A percentile compares a stretch with the other conserved stretches of the same genome.
Conservation (phyloP, 2,113 vertebrate genomes). For the Etheostoma cragini region DNA sequence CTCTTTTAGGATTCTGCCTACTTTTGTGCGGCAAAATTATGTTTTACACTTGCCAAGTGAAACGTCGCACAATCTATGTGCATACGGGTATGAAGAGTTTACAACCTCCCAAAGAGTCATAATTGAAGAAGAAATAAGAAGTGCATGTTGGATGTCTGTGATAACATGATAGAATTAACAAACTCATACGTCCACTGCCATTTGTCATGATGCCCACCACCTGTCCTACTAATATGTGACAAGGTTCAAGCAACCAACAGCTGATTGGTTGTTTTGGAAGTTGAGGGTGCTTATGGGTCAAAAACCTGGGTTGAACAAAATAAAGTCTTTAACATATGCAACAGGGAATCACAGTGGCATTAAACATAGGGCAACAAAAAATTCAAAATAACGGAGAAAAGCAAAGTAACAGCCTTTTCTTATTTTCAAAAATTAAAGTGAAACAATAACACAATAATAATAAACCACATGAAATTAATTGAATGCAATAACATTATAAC, state of each 20-base stretch:
- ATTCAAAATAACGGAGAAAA: neutral
- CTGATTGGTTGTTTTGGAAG: neutral
- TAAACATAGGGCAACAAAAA: neutral
- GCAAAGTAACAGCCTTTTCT: neutral
- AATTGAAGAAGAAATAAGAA: neutral
- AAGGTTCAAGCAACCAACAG: neutral
- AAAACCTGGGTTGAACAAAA: neutral
- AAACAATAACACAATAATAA: constrained; percentile 8
- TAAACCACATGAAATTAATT: constrained; percentile 26
- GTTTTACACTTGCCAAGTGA: neutral
- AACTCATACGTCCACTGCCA: neutral
- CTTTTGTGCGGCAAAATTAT: neutral
- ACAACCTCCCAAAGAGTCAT: neutral
- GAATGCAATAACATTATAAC: constrained; percentile 5
- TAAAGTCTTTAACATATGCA: neutral
- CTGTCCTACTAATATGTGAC: neutral
- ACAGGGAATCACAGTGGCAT: neutral
- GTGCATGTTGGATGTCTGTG: neutral
- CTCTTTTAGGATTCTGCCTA: neutral
- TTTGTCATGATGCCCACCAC: neutral
- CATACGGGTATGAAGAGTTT: neutral
- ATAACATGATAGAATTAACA: neutral
- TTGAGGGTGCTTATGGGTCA: neutral
- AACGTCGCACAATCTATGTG: neutral
- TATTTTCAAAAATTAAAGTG: constrained; percentile 19